These are phyloP conservation scores for Meteorus sp. DNA, from an alignment of 1,140 invertebrate species.

Conservation along the genomic window DNA sequence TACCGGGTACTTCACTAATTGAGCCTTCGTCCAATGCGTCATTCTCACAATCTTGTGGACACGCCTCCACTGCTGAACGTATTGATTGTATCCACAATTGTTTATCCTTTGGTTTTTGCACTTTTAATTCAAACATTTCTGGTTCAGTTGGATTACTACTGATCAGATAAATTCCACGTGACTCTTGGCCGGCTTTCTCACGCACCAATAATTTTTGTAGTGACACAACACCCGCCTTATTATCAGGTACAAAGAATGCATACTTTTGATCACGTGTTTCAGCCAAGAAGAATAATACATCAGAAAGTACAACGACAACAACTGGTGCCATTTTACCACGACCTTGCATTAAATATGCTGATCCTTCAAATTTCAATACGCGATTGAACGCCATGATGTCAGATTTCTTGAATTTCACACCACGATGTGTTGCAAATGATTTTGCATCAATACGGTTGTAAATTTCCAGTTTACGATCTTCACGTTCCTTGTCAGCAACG, in stretches of 20 bases:
- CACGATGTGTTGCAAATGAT: slow-evolving; percentile 81
- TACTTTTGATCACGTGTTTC: slow-evolving; percentile 83
- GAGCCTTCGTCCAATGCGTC: slow-evolving; percentile 62
- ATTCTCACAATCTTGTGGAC: slow-evolving; percentile 67
- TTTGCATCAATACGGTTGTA: slow-evolving; percentile 92
- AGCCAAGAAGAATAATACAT: slow-evolving; percentile 88
- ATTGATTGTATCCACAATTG: slow-evolving; percentile 86
- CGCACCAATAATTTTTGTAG: slow-evolving; percentile 87
- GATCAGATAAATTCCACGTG: slow-evolving; percentile 85
- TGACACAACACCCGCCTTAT: slow-evolving; percentile 89
- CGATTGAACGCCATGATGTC: slow-evolving; percentile 83
- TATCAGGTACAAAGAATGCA: slow-evolving; percentile 83
- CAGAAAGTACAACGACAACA: slow-evolving; percentile 85
- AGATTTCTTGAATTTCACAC: slow-evolving; percentile 91
- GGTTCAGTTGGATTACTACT: slow-evolving; percentile 83
- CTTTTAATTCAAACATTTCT: slow-evolving; percentile 95
- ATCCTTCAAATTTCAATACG: slow-evolving; percentile 83
- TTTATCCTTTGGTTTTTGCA: slow-evolving; percentile 85
- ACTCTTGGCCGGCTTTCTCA: slow-evolving; percentile 89
- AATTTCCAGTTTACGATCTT: slow-evolving; percentile 87
- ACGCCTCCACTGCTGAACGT: slow-evolving; percentile 70
- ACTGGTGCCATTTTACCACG: slow-evolving; percentile 81
- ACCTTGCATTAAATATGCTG: slow-evolving; percentile 81
- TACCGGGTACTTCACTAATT: slow-evolving; percentile 46
- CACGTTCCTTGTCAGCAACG: slow-evolving; percentile 88